Percentiles rank a stretch among this genome's conserved stretches.
These are phyloP conservation scores for Siniperca knerii DNA, from an alignment of 2,113 vertebrate species.

Conservation along the genomic window DNA sequence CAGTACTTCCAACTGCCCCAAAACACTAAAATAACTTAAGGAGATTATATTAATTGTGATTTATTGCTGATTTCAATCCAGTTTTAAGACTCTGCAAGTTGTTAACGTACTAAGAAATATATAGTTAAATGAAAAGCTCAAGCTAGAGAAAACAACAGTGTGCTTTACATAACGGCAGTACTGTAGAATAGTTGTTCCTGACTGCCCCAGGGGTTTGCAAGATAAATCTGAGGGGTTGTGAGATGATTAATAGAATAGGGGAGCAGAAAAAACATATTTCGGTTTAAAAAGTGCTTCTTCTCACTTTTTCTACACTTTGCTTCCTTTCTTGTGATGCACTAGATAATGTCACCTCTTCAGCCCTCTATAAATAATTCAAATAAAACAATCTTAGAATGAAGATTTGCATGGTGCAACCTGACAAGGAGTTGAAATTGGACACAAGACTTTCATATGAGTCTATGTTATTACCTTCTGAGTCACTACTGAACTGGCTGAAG, in stretches of 20 bases:
- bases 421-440: background rate
- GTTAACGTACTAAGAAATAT: no score
- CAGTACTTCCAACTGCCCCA: no score
- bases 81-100: no score
- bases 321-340: background rate
- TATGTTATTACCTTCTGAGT: constrained; percentile 74
- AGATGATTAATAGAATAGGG: background rate
- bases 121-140: no score
- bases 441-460: background rate
- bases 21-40: no score
- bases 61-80: background rate
- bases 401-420: background rate
- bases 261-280: background rate
- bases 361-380: background rate
- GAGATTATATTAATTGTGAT: background rate
- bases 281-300: background rate
- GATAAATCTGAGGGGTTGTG: background rate
- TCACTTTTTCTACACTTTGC: background rate
- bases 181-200: background rate
- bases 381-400: background rate
- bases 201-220: background rate
- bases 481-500: constrained; percentile 70
- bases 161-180: background rate
- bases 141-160: background rate
- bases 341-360: background rate